Conservation (phyloP, 2,888 invertebrate genomes). For the Agrochola litura region DNA sequence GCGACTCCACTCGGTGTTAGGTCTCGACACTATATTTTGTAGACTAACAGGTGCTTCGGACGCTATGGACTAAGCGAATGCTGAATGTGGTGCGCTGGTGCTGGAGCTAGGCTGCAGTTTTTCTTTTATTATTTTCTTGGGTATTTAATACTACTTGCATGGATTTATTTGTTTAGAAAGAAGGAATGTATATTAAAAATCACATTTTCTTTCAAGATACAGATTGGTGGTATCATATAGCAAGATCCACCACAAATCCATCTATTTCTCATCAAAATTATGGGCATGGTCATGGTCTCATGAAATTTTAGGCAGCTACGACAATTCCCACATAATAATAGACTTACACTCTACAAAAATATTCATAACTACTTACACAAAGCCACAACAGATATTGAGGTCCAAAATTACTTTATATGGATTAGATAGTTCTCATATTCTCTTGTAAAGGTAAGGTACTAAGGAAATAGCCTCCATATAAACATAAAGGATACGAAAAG, state of each 20-base stretch:
- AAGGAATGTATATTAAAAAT: neutral
- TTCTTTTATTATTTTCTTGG: neutral
- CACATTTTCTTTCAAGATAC: neutral
- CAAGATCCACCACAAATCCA: neutral
- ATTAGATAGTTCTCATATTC: constrained; percentile 58
- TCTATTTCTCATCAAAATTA: neutral
- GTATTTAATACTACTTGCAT: neutral
- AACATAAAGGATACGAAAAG: constrained; percentile 60
- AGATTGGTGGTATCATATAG: neutral
- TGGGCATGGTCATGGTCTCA: no score
- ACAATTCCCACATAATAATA: neutral
- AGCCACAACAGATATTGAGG: constrained; percentile 18
- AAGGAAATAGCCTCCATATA: constrained; percentile 50
- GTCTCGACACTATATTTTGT: constrained; percentile 78
- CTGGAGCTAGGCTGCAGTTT: constrained; percentile 5
- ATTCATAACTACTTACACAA: constrained; percentile 32
- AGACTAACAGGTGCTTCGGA: constrained; percentile 77
- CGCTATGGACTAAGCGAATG: constrained; percentile 58
- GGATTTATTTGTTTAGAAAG: neutral
- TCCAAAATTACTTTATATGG: constrained; percentile 45
- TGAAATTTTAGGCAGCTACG: neutral
- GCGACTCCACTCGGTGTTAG: constrained; percentile 81
- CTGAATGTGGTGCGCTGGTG: constrained; percentile 39
- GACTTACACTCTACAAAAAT: constrained; percentile 10
- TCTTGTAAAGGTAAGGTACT: constrained; percentile 50